Percentiles rank a stretch among this genome's conserved stretches.
Conservation (phyloP, 35 echinoderm and acorn worm species). For the Ptychodera flava region DNA sequence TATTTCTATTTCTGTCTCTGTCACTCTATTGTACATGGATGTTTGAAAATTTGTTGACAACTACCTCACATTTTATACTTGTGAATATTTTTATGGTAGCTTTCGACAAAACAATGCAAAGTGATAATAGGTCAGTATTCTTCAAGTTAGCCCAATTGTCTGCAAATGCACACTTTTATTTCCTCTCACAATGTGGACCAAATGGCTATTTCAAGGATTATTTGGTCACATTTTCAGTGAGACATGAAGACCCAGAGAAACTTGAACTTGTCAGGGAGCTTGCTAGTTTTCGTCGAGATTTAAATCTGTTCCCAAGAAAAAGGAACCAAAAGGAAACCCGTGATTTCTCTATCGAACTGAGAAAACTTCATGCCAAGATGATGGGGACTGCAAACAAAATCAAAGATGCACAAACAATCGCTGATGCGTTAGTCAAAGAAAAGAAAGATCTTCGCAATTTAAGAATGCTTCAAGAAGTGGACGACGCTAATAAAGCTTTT, state of each 20-base stretch:
- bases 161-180: no score
- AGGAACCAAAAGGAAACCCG: not conserved
- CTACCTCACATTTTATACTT: not conserved
- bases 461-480: not conserved
- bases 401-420: not conserved
- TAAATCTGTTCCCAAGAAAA: not conserved
- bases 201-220: not conserved
- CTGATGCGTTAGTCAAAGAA: not conserved
- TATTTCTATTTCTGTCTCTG: not conserved
- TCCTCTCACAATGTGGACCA: not conserved
- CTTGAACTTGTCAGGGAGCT: not conserved
- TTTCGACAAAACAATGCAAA: not conserved
- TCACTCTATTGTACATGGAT: not conserved
- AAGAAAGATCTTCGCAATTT: not conserved
- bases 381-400: not conserved
- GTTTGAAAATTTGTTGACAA: not conserved
- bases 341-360: not conserved
- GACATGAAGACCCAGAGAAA: not conserved
- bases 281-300: not conserved
- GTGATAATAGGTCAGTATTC: not conserved
- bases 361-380: not conserved
- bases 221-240: not conserved
- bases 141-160: no score
- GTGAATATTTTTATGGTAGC: not conserved
- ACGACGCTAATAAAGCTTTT: not conserved